Base-by-base conservation (phyloP, 2,113 vertebrate genomes). In the Ivindomyrus marchei region DNA sequence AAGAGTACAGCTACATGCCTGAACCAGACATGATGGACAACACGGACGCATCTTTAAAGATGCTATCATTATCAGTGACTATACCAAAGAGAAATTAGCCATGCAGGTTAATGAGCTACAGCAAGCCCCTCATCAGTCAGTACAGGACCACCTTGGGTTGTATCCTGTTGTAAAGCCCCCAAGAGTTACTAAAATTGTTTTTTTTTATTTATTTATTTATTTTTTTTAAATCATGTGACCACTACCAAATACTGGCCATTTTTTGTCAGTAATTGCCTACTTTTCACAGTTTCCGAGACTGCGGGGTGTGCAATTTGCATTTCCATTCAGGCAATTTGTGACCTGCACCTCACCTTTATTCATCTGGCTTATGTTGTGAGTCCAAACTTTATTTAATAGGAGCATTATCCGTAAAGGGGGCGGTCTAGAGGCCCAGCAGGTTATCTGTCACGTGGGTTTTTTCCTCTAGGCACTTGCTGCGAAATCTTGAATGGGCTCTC, bases 41-140 rank as follows among this genome's bases (percentile, higher is more conserved):
- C 74, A 42, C 5, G 6, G 36, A 42, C 0, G 10, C 36, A 80
- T 39, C 27, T 2, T 4, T 36, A 31, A 49, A 52, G 11, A 31
- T 50, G 46, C 49, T 31, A 21, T 53, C 13, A 8, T 87, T 19
- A 24, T 15, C 24, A 31, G n/a, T 36, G 11, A 50, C 47, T 10
- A 87, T 36, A 39, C 46, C 85, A 36, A 53, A 27, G n/a, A 36
- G 11, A 53, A 50, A 87, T 87, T 3, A 87, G 85, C n/a, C 47
- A 87, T 31, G 85, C 15, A 53, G 85, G n/a, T 53, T 87, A 87
- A 53, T 53, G 50, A 87, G 85, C 11, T 56, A 53, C n/a, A 87
- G 49, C 31, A 87, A 52, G 49, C 11, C 47, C 49, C 11, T 27
- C 10, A 70, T 50, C 50, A n/a, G 31, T 53, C 47, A 53, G 3